Evolutionary conservation across 2,113 vertebrate genomes (phyloP).

Genomic region (Mastomys coucha): DNA sequence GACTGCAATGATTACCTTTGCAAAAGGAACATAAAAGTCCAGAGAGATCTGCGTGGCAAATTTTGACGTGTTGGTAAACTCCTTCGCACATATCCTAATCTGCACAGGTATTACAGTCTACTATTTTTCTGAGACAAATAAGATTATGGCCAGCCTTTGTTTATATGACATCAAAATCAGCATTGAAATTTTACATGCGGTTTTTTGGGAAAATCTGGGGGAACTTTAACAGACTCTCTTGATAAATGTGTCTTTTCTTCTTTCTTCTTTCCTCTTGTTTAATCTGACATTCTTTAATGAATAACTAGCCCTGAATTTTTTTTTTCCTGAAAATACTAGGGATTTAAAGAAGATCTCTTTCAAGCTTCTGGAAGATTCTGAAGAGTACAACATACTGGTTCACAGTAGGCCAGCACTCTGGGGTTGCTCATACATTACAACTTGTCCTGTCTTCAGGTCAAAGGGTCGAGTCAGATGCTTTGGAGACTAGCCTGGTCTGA

Average conservation of each 20-base stretch:
- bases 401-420: not conserved
- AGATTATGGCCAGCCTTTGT: not conserved
- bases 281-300: conserved; percentile 13
- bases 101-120: not conserved
- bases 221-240: conserved; percentile 31
- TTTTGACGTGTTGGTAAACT: not conserved
- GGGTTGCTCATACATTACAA: not conserved
- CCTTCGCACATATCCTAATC: not conserved
- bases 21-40: not conserved
- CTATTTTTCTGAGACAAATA: not conserved
- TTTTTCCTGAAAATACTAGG: not conserved
- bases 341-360: conserved; percentile 13
- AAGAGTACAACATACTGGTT: not conserved
- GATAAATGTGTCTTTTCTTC: not conserved
- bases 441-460: not conserved
- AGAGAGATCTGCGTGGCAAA: not conserved
- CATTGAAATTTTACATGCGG: not conserved
- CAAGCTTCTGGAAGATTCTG: not conserved
- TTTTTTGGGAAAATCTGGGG: not conserved
- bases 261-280: conserved; percentile 17
- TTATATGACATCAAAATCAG: not conserved
- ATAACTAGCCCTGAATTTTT: conserved; percentile 6
- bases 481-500: not conserved
- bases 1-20: not conserved
- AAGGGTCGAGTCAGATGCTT: not conserved